Base-by-base conservation (phyloP, 1,140 invertebrate genomes). In the Hesperophylax magnus region DNA sequence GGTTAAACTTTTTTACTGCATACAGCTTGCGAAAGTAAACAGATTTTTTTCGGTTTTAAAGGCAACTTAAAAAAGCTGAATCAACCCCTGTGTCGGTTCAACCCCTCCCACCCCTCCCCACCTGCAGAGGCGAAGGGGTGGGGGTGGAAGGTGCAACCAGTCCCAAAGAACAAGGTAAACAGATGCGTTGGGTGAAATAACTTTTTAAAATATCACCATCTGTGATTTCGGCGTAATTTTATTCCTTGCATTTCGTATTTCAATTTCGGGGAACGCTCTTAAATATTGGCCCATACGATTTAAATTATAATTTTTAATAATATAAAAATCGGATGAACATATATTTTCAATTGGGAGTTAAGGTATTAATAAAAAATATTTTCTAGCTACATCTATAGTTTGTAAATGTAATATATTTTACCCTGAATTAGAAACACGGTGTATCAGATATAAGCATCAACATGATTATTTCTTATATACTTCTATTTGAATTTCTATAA, bases 181-280 rank as follows among this genome's bases (percentile, higher is more conserved):
- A 75, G 72, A 75, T 60, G 72, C 72, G 72, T 18, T 31, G 15
- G 39, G 53, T 31, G 72, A n/a, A 60, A 75, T 75, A 60, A 75
- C 72, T 75, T 75, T 75, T 60, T 75, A 60, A 75, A 75, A 75
- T 60, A 75, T 75, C 53, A 34, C 52, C 72, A 56, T 60, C 72
- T 75, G 52, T 72, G 69, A 72, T 72, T 72, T 72, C 69, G 18
- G 18, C 22, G 2, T 72, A 72, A 72, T 72, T 72, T 72, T 72
- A 67, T 52, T 72, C 69, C n/a, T 52, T 52, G 18, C 34, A 52
- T 72, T 72, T 52, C 34, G 18, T 53, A 18, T 72, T 72, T 18
- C 14, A 47, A 27, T 72, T 72, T 72, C 17, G 69, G 6, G 69
- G 47, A 20, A 61, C 11, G 11, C 39, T 47, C 11, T 47, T 47